Percentiles rank a stretch among this genome's conserved stretches.
phyloP scores from a whole-genome alignment of 2,113 vertebrate genomes.

The Hepsetus odoe region DNA sequence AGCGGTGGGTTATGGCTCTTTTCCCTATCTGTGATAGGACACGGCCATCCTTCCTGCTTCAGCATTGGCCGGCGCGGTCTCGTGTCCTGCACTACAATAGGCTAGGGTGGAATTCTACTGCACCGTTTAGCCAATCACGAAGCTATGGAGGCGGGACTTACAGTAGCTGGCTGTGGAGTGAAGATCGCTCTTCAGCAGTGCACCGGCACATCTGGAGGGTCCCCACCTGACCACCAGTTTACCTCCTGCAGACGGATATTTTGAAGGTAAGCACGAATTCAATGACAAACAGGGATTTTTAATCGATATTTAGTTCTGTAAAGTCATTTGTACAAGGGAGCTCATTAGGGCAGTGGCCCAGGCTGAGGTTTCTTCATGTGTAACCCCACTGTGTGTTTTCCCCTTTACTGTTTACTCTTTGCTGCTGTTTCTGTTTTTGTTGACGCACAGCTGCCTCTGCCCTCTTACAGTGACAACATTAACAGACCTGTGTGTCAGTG shows the following conservation, averaged over 20 bases:
- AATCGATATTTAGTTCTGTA: background rate
- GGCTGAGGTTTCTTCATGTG: background rate
- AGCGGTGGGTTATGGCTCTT: background rate
- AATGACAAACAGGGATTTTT: background rate
- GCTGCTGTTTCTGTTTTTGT: background rate
- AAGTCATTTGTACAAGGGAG: background rate
- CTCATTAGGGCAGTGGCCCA: background rate
- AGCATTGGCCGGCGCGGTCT: background rate
- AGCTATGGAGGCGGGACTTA: background rate
- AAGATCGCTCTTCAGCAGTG: background rate
- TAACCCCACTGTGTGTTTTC: background rate
- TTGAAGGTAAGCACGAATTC: background rate
- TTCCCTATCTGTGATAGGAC: background rate
- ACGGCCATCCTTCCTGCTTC: background rate
- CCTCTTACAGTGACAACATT: background rate
- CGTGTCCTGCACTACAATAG: background rate
- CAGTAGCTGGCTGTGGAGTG: background rate
- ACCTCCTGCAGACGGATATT: background rate
- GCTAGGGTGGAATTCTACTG: background rate
- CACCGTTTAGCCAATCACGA: background rate
- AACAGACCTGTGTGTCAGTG: background rate
- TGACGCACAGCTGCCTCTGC: background rate
- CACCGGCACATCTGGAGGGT: conserved; percentile 7
- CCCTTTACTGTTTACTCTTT: background rate
- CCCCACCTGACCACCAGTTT: background rate